Evolutionary conservation across 1,140 invertebrate species (phyloP).

Genomic region (Lepidurus couesii): DNA sequence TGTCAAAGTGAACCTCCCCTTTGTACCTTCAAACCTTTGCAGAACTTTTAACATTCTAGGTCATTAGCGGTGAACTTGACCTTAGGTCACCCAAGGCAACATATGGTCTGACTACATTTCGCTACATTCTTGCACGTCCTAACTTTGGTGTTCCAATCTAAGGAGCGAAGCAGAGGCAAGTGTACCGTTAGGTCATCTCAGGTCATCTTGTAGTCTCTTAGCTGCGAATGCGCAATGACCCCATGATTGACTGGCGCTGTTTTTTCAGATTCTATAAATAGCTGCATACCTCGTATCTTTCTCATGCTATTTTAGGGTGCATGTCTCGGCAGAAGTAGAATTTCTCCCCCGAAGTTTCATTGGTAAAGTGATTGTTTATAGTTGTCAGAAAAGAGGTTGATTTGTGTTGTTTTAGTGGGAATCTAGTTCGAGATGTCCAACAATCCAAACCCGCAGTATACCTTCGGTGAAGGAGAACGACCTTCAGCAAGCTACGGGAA

Average conservation of each 20-base stretch:
- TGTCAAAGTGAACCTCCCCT: neutral
- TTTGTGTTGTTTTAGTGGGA: neutral
- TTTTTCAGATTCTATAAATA: neutral
- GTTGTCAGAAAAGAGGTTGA: neutral
- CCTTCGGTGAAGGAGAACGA: neutral
- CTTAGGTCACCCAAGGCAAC: neutral
- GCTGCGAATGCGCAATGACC: neutral
- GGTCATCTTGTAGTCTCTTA: neutral
- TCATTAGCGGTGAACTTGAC: neutral
- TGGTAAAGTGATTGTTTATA: neutral
- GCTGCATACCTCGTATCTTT: neutral
- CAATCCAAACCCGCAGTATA: neutral
- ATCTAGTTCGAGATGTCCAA: neutral
- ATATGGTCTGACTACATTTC: neutral
- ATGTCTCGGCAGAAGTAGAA: neutral
- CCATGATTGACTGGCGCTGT: neutral
- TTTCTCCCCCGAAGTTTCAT: neutral
- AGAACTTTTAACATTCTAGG: neutral
- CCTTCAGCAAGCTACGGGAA: neutral
- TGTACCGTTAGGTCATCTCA: neutral
- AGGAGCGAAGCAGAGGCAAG: neutral
- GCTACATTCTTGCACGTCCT: neutral
- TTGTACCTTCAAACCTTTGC: neutral
- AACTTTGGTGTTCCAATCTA: neutral
- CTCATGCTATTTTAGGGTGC: neutral